Base-by-base conservation (phyloP, 2,797 vertebrate genomes). In the Botia almorhae region DNA sequence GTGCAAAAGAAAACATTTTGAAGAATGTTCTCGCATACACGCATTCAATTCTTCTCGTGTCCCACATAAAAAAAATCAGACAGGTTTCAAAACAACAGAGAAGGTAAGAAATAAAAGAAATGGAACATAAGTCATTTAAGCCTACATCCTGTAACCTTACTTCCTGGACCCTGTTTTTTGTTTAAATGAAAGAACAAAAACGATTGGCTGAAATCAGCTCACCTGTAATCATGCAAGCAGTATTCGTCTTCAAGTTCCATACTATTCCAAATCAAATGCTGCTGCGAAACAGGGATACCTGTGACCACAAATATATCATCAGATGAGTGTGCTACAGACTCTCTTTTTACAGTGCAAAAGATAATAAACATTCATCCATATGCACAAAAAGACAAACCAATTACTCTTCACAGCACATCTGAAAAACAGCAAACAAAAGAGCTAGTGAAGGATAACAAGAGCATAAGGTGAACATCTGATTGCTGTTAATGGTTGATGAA, bases 181-280 rank as follows among this genome's bases (percentile, higher is more conserved):
- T 78, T 36, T 0, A 56, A 36, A 61, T 17, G 3, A 67, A 29
- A 71, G 13, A 10, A 2, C 21, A 11, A 17, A 2, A 7, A 61
- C 4, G 13, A 19, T 70, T 81, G 33, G 67, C 23, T 83, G 80
- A 39, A 46, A 75, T 93, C 93, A 95, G 92, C 92, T 95, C 93
- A 99, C 98, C 95, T 97, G 86, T 99, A 99, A 92, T 98, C 96
- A 88, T 96, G 96, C 83, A 99, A 95, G 90, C 96, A 95, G 88
- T 91, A 96, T 76, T 97, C 96, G 92, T 99, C 96, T 83, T 98
- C 96, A 87, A 99, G 93, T 88, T 99, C 98, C 76, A 94, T 82
- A 85, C 94, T 96, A 91, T 97, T 98, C 98, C 98, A 99, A 92
- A 99, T 98, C 91, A 99, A 95, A 90, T 99, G 97, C 90, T 99